Conservation (phyloP, 2,888 invertebrate species). For the Caenorhabditis macrosperma region DNA sequence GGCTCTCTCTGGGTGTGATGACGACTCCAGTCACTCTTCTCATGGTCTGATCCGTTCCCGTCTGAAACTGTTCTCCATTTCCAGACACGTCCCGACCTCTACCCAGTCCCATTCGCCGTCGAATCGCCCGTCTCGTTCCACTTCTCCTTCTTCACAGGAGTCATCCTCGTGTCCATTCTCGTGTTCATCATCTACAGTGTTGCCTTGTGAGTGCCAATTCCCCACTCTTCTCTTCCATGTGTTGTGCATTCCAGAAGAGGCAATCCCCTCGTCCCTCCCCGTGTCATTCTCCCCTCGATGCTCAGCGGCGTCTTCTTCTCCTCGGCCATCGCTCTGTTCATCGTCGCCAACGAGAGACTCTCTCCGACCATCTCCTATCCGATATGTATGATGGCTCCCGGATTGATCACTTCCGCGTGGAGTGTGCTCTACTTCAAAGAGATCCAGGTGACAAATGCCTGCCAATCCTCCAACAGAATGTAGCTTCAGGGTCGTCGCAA, state of each 20-base stretch:
- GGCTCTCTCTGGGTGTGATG: conserved; percentile 36
- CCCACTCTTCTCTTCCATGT: not conserved
- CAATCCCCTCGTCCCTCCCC: conserved; percentile 13
- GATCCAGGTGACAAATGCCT: conserved; percentile 35
- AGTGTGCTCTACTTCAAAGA: conserved; percentile 58
- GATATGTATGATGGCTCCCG: conserved; percentile 55
- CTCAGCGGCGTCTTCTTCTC: conserved; percentile 45
- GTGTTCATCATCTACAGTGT: conserved; percentile 18
- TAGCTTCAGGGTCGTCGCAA: conserved; percentile 60
- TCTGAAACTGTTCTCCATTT: not conserved
- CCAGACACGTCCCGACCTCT: conserved; percentile 36
- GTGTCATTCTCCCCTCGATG: conserved; percentile 27
- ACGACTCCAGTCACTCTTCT: conserved; percentile 42
- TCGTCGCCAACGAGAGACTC: conserved; percentile 39
- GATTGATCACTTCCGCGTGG: conserved; percentile 51
- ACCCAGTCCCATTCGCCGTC: conserved; percentile 21
- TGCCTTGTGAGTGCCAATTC: not conserved
- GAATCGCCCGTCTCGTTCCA: conserved; percentile 25
- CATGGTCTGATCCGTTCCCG: conserved; percentile 2
- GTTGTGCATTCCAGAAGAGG: conserved; percentile 31
- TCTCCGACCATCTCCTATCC: conserved; percentile 54
- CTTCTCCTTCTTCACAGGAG: conserved; percentile 48
- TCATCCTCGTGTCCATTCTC: conserved; percentile 1
- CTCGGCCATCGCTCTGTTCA: conserved; percentile 33
- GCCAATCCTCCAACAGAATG: not conserved